Percentiles rank a stretch among this genome's conserved stretches.
These are phyloP conservation scores for Ariolimax columbianus DNA, from an alignment of 2,888 invertebrate species.

Conservation along the genomic window DNA sequence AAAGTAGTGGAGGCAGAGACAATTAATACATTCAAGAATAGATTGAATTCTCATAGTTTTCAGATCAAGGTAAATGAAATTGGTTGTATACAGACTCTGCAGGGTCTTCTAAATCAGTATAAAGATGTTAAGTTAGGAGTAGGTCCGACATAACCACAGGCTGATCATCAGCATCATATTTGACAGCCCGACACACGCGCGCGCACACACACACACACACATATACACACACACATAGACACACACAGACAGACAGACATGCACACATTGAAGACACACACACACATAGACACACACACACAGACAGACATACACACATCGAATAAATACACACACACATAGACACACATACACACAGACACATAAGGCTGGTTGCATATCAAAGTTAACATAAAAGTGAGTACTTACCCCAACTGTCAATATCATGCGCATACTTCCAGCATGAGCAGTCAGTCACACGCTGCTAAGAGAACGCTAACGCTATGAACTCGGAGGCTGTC, in stretches of 20 bases:
- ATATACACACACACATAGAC: not conserved
- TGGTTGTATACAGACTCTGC: too few species aligned
- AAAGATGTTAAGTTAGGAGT: too few species aligned
- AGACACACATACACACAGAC: too few species aligned
- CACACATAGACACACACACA: not conserved
- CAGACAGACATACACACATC: not conserved
- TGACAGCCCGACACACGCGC: not conserved
- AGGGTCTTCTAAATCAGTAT: too few species aligned
- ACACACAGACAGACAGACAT: not conserved
- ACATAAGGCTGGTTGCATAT: too few species aligned
- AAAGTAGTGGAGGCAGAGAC: too few species aligned
- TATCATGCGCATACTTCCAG: conserved; percentile 32
- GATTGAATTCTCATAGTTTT: too few species aligned
- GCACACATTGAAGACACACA: not conserved
- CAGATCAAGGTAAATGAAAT: too few species aligned
- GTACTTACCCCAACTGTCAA: conserved; percentile 26
- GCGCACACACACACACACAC: not conserved
- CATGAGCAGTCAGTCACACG: conserved; percentile 1
- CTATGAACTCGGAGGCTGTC: not conserved
- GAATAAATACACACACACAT: not conserved
- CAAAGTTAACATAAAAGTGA: too few species aligned
- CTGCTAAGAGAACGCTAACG: not conserved
- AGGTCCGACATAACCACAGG: too few species aligned
- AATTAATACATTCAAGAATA: too few species aligned
- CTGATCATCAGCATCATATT: too few species aligned